These are phyloP conservation scores for Rhodinocichla rosea DNA, from an alignment of 2,113 vertebrate species.

Conservation along the genomic window DNA sequence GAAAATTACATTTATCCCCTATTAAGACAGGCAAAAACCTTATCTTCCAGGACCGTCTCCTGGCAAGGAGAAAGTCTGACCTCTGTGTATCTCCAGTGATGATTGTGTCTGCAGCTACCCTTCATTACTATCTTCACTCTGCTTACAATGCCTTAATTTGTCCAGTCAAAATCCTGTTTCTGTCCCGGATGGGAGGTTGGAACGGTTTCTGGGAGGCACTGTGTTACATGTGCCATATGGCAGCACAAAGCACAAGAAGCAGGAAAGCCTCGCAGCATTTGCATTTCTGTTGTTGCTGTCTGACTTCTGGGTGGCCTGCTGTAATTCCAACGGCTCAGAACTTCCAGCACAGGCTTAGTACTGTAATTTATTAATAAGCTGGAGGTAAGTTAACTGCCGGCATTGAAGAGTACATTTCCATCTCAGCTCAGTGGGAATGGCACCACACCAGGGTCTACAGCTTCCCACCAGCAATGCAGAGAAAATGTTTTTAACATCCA, in stretches of 20 bases:
- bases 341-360: background rate
- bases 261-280: background rate
- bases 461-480: background rate
- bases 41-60: background rate
- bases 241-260: background rate
- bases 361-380: background rate
- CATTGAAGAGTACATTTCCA: background rate
- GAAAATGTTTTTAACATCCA: background rate
- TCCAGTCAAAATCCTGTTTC: background rate
- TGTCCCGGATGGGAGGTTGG: rapidly evolving
- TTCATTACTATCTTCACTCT: background rate
- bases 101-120: background rate
- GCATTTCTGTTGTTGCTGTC: background rate
- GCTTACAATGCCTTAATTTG: background rate
- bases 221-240: background rate
- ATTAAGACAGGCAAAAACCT: background rate
- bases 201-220: background rate
- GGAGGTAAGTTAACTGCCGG: background rate
- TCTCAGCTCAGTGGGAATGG: background rate
- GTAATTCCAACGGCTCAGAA: background rate
- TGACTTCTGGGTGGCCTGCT: background rate
- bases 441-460: background rate
- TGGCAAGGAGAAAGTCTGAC: background rate
- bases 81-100: background rate
- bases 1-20: background rate